Base-by-base conservation (phyloP, 2,888 invertebrate species). In the Acleris emargana region DNA sequence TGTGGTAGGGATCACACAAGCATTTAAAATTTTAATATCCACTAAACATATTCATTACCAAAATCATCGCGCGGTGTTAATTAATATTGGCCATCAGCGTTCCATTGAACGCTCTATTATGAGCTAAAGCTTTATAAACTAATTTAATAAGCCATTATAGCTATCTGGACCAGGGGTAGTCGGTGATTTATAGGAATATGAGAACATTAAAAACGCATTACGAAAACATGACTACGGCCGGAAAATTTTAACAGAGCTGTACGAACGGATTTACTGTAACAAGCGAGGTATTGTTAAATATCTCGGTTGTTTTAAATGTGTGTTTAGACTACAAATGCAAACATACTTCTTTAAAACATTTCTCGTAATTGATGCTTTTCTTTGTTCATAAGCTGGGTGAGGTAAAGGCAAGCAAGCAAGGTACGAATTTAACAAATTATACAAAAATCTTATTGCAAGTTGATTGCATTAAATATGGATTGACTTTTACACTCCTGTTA, bases 171-270 rank as follows among this genome's bases (percentile, higher is more conserved):
- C 91, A 89, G 87, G 85, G 86, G 86, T 86, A 83, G 82, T 86
- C 84, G 79, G 82, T 91, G 91, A 91, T 91, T 91, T 91, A 91
- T 92, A 87, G 88, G 85, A 90, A 91, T 89, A 90, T 89, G 89
- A 89, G 90, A 91, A 90, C 91, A 92, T 92, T 91, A 92, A 92
- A 91, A 92, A 91, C 91, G 88, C 91, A 91, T 91, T 91, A 91
- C 86, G 86, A 88, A 91, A 91, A 91, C 91, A 91, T 89, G 91
- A 91, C 86, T 91, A 87, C 86, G 82, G 88, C 83, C 84, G 87
- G 83, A 86, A 79, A 89, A 87, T 86, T 90, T 90, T 85, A 88
- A 88, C 89, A 83, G 82, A 79, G 78, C 79, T 84, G 81, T 84
- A 79, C 73, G 77, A 74, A 73, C 82, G 84, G 85, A 84, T 84